Conservation (phyloP, 30 jellyfish, hydroid and myxozoan species). For the Aurelia coerulea region DNA sequence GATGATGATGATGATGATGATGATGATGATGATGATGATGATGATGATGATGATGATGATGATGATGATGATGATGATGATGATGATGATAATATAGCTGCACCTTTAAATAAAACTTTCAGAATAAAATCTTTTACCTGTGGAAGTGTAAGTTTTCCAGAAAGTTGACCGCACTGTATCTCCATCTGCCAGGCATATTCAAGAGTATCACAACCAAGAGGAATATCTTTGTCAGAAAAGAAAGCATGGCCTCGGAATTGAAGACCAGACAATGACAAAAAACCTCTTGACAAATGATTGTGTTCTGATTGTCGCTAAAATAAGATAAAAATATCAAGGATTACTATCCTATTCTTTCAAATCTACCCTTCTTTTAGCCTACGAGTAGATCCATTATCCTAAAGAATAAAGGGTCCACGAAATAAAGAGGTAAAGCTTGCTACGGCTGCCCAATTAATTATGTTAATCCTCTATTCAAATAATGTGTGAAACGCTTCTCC, state of each 20-base stretch:
- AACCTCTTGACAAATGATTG: conserved; percentile 82
- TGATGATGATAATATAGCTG: conserved; percentile 32
- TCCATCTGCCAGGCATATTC: conserved; percentile 96
- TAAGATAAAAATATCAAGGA: conserved; percentile 4
- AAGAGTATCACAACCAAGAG: conserved; percentile 84
- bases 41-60: conserved; percentile 44
- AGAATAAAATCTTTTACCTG: conserved; percentile 33
- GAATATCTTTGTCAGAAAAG: conserved; percentile 89
- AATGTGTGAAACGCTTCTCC: background rate
- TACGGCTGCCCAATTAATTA: too few relatives aligned
- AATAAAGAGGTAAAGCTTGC: too few relatives aligned
- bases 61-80: conserved; percentile 64
- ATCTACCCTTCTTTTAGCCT: too few relatives aligned
- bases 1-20: conserved; percentile 58
- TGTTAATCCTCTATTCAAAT: too few relatives aligned
- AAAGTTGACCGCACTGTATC: conserved; percentile 84
- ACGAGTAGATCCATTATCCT: too few relatives aligned
- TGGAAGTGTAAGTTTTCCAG: conserved; percentile 84
- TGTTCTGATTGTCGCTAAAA: conserved; percentile 83
- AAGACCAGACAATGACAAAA: conserved; percentile 84
- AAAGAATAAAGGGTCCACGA: too few relatives aligned
- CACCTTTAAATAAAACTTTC: background rate
- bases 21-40: conserved; percentile 61
- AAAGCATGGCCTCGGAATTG: conserved; percentile 99
- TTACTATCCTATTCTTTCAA: too few relatives aligned